Base-by-base conservation (phyloP, 1,140 invertebrate species). In the Brachionus sp. region DNA sequence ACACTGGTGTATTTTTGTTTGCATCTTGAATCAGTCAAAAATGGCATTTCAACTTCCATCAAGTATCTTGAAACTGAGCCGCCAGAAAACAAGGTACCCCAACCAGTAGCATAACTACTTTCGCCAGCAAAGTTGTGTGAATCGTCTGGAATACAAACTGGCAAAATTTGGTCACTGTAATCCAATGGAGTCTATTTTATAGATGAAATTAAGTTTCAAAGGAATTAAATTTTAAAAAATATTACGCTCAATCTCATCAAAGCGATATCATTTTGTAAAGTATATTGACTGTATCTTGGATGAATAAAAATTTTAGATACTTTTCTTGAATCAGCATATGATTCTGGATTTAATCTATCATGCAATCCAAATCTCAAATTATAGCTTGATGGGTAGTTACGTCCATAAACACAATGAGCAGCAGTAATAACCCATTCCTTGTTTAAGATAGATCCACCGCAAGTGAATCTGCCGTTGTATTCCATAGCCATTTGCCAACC, bases 341-440 rank as follows among this genome's bases (percentile, higher is more conserved):
- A 2, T 35, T 82, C 80, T 33, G 29, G 37, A 19, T 12, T 68
- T 7, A 35, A 19, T 68, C 57, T 50, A 29, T 82, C 80, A 19
- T 80, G 77, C 3, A 42, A 44, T 62, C 77, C 77, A 66, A 80
- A 23, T 35, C 57, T 53, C 5, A 80, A 80, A 16, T n/a, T 62
- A 23, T 75, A 80, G 9, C 16, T 37, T 25, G 29, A 16, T 75
- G 70, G 77, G 12, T 80, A 37, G 16, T 19, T 57, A 16, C 77
- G 77, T 39, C 50, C 53, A 37, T 88, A 86, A 64, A 66, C 62
- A 85, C 92, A 93, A 86, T 93, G 93, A 1, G 92, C 92, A 4
- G 93, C 92, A 0, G 93, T 93, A n/a, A 93, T 64, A 0, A 93
- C 89, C 85, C 92, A 93, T 19, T 91, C 87, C 50, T 89, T 88